Evolutionary conservation across 2,113 vertebrate genomes (phyloP), one percentile per base, ranked within the genome.

Genomic region (Heterotilapia buettikoferi): DNA sequence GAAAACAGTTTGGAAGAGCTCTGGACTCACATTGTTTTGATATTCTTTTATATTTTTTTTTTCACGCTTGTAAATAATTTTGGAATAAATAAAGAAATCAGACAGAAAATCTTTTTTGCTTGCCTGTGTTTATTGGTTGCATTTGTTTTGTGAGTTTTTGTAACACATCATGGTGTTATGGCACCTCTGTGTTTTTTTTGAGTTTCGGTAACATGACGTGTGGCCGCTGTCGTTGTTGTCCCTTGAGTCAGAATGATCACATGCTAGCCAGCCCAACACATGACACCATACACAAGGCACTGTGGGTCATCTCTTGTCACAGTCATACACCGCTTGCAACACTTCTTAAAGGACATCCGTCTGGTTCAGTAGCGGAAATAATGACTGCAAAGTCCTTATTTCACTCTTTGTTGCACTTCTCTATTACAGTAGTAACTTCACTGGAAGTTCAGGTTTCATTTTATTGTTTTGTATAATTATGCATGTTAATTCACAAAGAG

Each of bases 401-500:
- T 92, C 81, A 89, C 86, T 90, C 92, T 92, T 33, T 18, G 66
- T 92, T 90, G n/a, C 73, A 86, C 83, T 93, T 92, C 61, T 84
- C 24, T 9, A 6, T 80, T 76, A 19, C 5, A 76, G 13, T 63
- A 43, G 79, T 7, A 5, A 21, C 45, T 33, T 78, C 2, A 5
- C 3, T 66, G 9, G 82, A 92, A 91, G 53, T 90, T 81, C 14
- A 4, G 8, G 5, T 14, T 4, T 29, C 3, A 21, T 45, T 40
- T 61, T 14, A 31, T 14, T 7, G 29, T 76, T 19, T 76, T 80
- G 82, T 18, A 63, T 79, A 54, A 66, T 3, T 76, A 11, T 38
- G 2, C 11, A 6, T 12, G 0, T 26, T 86, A 57, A 31, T 6
- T 24, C 21, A 50, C 31, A 80, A 16, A 80, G 13, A 24, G 7